Percentiles rank a stretch among this genome's conserved stretches.
These are phyloP conservation scores for Spheniscus mendiculus DNA, from an alignment of 2,113 vertebrate species.

Conservation along the genomic window DNA sequence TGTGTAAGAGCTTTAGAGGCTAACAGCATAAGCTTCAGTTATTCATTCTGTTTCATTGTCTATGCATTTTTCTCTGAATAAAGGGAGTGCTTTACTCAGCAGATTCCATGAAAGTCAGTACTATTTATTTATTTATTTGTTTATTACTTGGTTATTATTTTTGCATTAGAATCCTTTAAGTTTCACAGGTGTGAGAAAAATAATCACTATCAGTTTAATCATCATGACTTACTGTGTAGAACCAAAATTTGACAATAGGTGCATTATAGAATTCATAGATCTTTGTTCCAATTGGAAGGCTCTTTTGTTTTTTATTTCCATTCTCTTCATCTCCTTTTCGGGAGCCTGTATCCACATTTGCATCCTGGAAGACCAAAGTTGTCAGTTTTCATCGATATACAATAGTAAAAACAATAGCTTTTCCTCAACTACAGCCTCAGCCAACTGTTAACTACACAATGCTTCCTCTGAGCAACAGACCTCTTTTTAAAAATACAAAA, in stretches of 20 bases:
- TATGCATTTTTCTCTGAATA: neutral
- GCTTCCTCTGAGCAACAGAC: neutral
- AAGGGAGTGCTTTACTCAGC: neutral
- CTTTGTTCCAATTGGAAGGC: constrained; percentile 89
- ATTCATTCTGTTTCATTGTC: neutral
- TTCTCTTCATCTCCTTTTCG: constrained; percentile 94
- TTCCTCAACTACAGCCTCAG: neutral
- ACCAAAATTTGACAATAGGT: constrained; percentile 99
- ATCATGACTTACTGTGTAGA: constrained; percentile 88
- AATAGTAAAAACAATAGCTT: neutral
- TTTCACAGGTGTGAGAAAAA: neutral
- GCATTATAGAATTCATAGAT: constrained; percentile 98
- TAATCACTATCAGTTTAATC: neutral
- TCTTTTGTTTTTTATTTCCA: constrained; percentile 83
- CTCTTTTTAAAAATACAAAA: neutral
- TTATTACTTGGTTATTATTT: neutral
- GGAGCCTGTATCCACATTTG: constrained; percentile 82
- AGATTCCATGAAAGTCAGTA: neutral
- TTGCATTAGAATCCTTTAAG: neutral
- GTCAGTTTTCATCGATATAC: neutral
- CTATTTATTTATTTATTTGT: neutral
- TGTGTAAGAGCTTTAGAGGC: neutral
- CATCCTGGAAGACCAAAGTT: constrained; percentile 79
- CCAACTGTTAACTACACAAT: neutral
- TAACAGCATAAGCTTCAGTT: neutral